Evolutionary conservation across 2,888 invertebrate species (phyloP), one percentile per base, ranked within the genome.

Genomic region (Mystacides longicornis): DNA sequence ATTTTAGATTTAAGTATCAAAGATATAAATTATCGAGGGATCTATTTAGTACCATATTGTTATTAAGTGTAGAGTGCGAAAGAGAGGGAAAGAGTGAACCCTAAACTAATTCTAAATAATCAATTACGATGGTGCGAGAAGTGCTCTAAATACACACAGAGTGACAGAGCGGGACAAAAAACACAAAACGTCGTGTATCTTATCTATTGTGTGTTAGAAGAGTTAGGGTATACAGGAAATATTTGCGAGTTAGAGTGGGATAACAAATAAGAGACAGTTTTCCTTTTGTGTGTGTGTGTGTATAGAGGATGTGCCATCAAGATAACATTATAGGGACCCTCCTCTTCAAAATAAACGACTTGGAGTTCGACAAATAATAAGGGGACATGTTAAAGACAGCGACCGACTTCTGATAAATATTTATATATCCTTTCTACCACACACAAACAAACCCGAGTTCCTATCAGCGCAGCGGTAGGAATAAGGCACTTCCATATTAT

Each of bases 281-380:
- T 23, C 23, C 48, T 45, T 37, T n/a, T 47, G 31, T 31, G 14
- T 31, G 14, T 7, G 31, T 31, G 14, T 14, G 9, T 31, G 14
- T 45, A 45, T 49, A 43, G 18, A 46, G 54, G 49, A 58, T 49
- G 55, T 49, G 45, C 52, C 49, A 42, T 49, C 52, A 54, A 49
- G 54, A 54, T 55, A 55, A 58, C 31, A 52, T 43, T 7, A 9
- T 31, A 31, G 47, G 49, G 42, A 47, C 56, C 51, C 57, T 54
- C 54, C 56, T 56, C 49, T 56, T 56, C 20, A 45, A 55, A 50
- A 19, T 50, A 50, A 50, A 54, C 42, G 54, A 53, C 47, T 53
- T 46, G 23, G 22, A 21, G 54, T 51, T 54, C 49, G 54, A 57
- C 57, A 57, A 57, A 57, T n/a, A n/a, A n/a, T 57, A 48, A 48